Base-by-base conservation (phyloP, 2,113 vertebrate species). In the Carassius gibelio region DNA sequence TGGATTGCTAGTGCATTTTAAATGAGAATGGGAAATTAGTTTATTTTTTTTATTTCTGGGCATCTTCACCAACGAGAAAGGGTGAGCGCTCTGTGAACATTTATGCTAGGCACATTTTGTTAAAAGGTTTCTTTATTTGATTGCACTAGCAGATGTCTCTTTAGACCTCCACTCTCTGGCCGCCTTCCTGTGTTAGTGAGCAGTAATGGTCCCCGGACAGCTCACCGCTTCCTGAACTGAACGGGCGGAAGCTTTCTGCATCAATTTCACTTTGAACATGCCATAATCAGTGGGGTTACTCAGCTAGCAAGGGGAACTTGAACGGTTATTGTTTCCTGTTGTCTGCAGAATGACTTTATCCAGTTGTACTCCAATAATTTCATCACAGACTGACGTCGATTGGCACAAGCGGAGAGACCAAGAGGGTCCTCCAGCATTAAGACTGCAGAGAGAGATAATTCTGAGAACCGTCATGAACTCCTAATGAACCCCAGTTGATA, bases 241-340 rank as follows among this genome's bases (percentile, higher is more conserved):
- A 90, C 36, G 71, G 89, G 92, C 92, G 93, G 92, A 94, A 94
- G 94, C 93, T 93, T 88, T 94, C 93, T 90, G 92, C 92, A 91
- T 94, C 93, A 86, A 91, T 92, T 94, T 93, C 92, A 87, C 93
- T 94, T 94, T 94, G 93, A 94, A 93, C 93, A 93, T 77, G 87
- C 91, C 90, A 90, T 93, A 92, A 92, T 93, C 92, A 89, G 90
- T 90, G 87, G 84, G 81, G 84, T 92, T 91, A 91, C 90, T 91
- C 48, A 78, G 93, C 91, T 91, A 91, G 91, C 90, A 85, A 87
- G 92, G 89, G 88, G 75, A 90, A 91, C 90, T 90, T 91, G 89
- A 90, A 93, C 92, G 91, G 91, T 93, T 93, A 93, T 93, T 90
- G 91, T 92, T 94, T 95, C 93, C 93, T 91, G 91, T 94, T 93